phyloP scores from a whole-genome alignment of 2,888 invertebrate genomes.

The Pteria penguin region DNA sequence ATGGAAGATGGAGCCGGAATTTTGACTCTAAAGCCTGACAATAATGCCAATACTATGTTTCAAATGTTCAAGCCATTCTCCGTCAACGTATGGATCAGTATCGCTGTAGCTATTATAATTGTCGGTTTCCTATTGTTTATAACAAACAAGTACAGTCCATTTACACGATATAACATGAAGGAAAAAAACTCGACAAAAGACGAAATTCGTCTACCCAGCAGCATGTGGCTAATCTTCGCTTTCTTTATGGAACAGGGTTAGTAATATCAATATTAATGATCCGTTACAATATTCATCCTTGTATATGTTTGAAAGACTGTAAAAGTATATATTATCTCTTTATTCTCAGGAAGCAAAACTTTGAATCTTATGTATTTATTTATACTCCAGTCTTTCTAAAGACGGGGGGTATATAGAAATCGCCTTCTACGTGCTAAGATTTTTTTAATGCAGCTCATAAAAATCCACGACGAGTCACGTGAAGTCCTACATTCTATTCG shows the following conservation, averaged over 20 bases:
- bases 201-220: constrained; percentile 41
- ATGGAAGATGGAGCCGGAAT: constrained; percentile 69
- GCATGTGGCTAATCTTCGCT: constrained; percentile 59
- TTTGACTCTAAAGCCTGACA: constrained; percentile 57
- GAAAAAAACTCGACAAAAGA: not conserved
- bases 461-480: too few species aligned
- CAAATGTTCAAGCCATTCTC: constrained; percentile 63
- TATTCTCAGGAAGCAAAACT: too few species aligned
- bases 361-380: too few species aligned
- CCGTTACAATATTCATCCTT: too few species aligned
- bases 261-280: not conserved
- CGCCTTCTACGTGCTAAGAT: too few species aligned
- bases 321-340: too few species aligned
- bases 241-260: constrained; percentile 62
- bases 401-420: too few species aligned
- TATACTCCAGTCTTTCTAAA: too few species aligned
- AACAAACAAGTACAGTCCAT: constrained; percentile 54
- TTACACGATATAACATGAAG: constrained; percentile 16
- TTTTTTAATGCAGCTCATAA: too few species aligned
- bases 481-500: too few species aligned
- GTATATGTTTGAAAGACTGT: too few species aligned
- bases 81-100: constrained; percentile 58
- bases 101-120: constrained; percentile 50
- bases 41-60: constrained; percentile 57
- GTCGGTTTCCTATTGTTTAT: constrained; percentile 54